Conservation (phyloP, 2,797 vertebrate genomes). For the Gouania willdenowi region DNA sequence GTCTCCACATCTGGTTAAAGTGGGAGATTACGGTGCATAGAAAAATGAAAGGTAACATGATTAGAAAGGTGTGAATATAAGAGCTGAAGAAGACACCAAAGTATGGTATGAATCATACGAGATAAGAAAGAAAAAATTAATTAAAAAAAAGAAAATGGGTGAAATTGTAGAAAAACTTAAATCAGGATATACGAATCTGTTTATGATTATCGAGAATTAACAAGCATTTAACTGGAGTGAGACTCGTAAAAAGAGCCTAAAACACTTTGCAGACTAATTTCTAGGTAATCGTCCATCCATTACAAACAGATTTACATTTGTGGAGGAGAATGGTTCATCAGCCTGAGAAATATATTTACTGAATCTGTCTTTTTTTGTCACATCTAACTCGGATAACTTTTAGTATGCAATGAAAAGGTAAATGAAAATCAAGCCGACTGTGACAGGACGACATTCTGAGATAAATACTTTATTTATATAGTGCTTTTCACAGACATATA, state of each 20-base stretch:
- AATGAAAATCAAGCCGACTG: constrained; percentile 37
- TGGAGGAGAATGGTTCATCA: constrained; percentile 31
- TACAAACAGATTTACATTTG: neutral
- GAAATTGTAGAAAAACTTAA: too few species aligned
- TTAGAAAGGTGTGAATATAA: too few species aligned
- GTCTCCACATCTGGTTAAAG: too few species aligned
- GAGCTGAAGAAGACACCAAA: too few species aligned
- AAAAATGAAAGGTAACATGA: too few species aligned
- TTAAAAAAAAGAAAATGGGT: too few species aligned
- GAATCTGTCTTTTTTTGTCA: constrained; percentile 14
- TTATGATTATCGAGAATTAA: constrained; percentile 4
- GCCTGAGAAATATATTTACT: constrained; percentile 25
- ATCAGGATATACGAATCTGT: too few species aligned
- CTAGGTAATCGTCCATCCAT: constrained; percentile 28
- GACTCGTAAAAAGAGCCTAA: constrained; percentile 20
- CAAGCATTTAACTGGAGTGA: constrained; percentile 6
- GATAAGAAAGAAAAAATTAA: too few species aligned
- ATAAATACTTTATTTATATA: too few species aligned
- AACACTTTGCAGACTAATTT: constrained; percentile 26
- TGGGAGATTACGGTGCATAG: too few species aligned
- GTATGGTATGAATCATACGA: too few species aligned
- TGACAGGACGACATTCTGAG: constrained; percentile 43
- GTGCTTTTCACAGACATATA: too few species aligned
- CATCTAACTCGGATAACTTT: constrained; percentile 39
- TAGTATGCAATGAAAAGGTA: constrained; percentile 43